phyloP scores from a whole-genome alignment of 1,140 invertebrate genomes.

The Octopus bimaculoides region DNA sequence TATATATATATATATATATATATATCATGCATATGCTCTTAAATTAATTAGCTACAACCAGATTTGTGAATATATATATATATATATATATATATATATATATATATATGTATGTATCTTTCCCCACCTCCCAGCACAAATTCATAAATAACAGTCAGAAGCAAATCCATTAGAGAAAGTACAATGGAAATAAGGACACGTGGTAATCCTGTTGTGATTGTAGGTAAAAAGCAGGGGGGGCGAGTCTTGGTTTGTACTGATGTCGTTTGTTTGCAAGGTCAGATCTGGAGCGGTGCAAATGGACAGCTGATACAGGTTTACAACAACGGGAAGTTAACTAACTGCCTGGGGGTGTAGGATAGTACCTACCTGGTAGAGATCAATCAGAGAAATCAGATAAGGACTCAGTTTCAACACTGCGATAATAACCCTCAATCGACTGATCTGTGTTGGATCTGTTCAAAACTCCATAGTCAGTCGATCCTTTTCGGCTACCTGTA shows the following conservation, averaged over 20 bases:
- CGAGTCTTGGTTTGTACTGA: not conserved
- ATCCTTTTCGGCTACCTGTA: no score
- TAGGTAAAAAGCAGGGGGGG: no score
- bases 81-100: conserved; percentile 4
- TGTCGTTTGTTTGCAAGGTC: not conserved
- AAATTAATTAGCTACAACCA: not conserved
- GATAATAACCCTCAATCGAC: not conserved
- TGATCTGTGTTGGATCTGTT: not conserved
- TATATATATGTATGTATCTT: not conserved
- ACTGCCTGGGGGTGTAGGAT: not conserved
- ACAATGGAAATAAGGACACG: no score
- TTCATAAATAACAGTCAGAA: no score
- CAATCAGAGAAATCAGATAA: conserved; percentile 2
- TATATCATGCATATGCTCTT: not conserved
- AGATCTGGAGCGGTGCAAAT: not conserved
- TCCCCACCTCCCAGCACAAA: no score
- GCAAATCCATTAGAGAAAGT: no score
- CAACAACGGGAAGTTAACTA: not conserved
- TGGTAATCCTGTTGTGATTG: no score
- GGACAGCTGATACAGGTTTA: not conserved
- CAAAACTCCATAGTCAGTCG: no score
- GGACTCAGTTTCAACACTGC: not conserved
- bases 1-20: not conserved
- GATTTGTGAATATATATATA: not conserved
- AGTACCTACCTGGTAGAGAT: not conserved